Percentiles rank a stretch among this genome's conserved stretches.
Conservation (phyloP, 2,888 invertebrate species). For the Eledona agricola region DNA sequence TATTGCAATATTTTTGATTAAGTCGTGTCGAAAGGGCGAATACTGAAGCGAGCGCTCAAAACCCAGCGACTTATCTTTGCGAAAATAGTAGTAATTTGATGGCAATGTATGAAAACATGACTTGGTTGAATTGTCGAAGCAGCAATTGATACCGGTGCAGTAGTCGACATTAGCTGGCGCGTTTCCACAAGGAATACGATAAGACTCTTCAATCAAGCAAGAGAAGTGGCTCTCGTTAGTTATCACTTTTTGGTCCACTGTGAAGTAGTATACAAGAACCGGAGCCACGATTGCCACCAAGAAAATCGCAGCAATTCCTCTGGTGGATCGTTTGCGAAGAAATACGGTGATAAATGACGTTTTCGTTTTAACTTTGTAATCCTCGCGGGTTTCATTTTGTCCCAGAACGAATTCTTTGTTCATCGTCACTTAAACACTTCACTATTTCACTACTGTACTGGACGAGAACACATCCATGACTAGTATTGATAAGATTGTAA, state of each 20-base stretch:
- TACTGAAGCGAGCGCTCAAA: conserved; percentile 30
- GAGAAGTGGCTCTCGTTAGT: conserved; percentile 38
- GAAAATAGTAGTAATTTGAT: conserved; percentile 53
- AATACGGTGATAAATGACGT: conserved; percentile 4
- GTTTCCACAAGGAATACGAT: conserved; percentile 54
- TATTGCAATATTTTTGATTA: conserved; percentile 41
- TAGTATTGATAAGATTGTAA: too few relatives aligned
- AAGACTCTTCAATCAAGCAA: conserved; percentile 51
- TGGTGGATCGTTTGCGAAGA: conserved; percentile 29
- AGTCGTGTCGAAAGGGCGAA: conserved; percentile 46
- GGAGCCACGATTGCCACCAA: conserved; percentile 46
- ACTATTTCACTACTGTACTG: too few relatives aligned
- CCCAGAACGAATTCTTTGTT: conserved; percentile 13
- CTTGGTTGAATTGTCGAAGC: conserved; percentile 50
- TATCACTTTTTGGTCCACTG: conserved; percentile 40
- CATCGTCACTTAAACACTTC: background rate
- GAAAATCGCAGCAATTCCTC: conserved; percentile 38
- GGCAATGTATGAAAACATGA: conserved; percentile 57
- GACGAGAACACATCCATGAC: too few relatives aligned
- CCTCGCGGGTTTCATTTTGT: conserved; percentile 24
- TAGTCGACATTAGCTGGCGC: conserved; percentile 42
- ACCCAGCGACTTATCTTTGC: conserved; percentile 10
- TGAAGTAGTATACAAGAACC: conserved; percentile 45
- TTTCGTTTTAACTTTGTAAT: conserved; percentile 12
- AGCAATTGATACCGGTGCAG: conserved; percentile 52